Evolutionary conservation across 2,113 vertebrate species (phyloP).

Genomic region (Tichodroma muraria): DNA sequence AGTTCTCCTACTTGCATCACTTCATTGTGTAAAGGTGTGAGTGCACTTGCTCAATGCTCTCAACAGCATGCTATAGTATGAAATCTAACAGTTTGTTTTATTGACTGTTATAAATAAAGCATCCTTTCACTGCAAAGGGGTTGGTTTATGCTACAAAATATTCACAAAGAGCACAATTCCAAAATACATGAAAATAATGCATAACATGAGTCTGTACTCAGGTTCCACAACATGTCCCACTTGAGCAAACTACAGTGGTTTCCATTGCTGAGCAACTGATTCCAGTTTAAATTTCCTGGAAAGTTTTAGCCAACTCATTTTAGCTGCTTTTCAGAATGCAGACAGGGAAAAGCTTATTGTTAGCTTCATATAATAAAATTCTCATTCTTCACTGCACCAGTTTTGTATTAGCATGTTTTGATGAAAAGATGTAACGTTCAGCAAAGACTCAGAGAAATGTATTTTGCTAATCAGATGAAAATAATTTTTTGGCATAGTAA

Average conservation of each 20-base stretch:
- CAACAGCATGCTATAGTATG: background rate
- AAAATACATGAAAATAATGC: background rate
- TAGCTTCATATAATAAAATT: background rate
- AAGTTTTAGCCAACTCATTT: background rate
- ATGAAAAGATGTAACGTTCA: background rate
- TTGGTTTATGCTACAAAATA: background rate
- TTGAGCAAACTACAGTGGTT: background rate
- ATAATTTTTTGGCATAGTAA: background rate
- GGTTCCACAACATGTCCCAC: background rate
- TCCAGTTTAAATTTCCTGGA: background rate
- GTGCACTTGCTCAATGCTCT: background rate
- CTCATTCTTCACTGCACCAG: background rate
- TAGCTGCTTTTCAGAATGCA: background rate
- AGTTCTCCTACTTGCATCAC: background rate
- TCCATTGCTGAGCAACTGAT: background rate
- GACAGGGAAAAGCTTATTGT: background rate
- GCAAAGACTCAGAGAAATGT: background rate
- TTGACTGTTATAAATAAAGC: background rate
- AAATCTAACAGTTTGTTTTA: background rate
- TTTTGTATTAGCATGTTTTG: background rate
- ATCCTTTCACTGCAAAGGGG: background rate
- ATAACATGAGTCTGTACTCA: background rate
- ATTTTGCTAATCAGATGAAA: background rate
- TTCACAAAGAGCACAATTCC: background rate
- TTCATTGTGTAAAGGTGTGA: background rate